Evolutionary conservation across 2,113 vertebrate genomes (phyloP).

Genomic region (Camelus dromedarius): DNA sequence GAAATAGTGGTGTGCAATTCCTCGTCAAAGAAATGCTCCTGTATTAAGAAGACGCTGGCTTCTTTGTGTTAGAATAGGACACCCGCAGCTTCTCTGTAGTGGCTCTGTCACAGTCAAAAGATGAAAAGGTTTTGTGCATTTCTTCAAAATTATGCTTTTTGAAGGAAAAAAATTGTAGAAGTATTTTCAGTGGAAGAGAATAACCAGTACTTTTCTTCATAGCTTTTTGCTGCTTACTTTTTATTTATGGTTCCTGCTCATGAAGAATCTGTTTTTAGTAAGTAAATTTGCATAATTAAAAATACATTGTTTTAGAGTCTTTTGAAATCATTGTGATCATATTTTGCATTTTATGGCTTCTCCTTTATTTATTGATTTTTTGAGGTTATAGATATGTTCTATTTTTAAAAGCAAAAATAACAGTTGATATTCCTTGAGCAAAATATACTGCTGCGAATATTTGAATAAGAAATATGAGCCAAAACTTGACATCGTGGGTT

Average conservation of each 20-base stretch:
- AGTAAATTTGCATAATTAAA: constrained; percentile 80
- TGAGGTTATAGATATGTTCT: constrained; percentile 64
- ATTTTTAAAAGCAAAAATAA: constrained; percentile 75
- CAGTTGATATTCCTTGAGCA: constrained; percentile 71
- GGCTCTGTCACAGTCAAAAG: constrained; percentile 86
- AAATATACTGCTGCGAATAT: constrained; percentile 70
- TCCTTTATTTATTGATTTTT: constrained; percentile 77
- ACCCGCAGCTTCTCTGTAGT: constrained; percentile 87
- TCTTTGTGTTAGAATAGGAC: constrained; percentile 89
- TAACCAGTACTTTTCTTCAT: constrained; percentile 83
- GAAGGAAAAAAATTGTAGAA: constrained; percentile 83
- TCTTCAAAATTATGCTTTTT: constrained; percentile 86
- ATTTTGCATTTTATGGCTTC: constrained; percentile 82
- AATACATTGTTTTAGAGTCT: constrained; percentile 81
- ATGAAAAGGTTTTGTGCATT: constrained; percentile 86
- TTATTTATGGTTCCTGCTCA: constrained; percentile 87
- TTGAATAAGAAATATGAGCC: constrained; percentile 71
- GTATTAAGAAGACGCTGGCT: constrained; percentile 87
- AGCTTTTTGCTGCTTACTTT: constrained; percentile 86
- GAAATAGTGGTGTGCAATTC: constrained; percentile 87
- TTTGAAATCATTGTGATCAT: constrained; percentile 80
- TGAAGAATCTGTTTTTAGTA: constrained; percentile 84
- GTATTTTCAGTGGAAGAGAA: constrained; percentile 85
- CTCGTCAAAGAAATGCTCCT: constrained; percentile 87
- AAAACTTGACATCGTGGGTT: constrained; percentile 63